phyloP scores from a whole-genome alignment of 1,140 invertebrate genomes.

The Heliconius nattereri region DNA sequence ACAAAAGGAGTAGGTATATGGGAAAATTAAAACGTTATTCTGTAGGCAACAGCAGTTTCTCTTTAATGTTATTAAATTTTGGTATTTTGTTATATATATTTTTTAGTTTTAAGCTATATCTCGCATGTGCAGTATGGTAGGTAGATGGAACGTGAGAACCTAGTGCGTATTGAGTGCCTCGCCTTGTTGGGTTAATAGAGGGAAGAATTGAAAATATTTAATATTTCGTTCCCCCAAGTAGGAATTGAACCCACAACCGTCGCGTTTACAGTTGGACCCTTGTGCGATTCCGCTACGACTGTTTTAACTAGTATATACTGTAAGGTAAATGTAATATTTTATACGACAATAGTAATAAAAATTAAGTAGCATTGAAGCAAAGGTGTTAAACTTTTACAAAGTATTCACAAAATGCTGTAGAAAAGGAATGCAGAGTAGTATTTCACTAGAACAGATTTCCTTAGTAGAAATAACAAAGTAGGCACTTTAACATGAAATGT shows the following conservation, averaged over 20 bases:
- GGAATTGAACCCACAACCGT: too few relatives aligned
- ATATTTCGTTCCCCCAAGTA: too few relatives aligned
- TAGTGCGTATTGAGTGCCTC: too few relatives aligned
- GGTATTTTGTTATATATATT: too few relatives aligned
- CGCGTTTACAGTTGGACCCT: too few relatives aligned
- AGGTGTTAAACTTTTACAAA: slow-evolving; percentile 21
- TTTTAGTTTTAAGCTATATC: too few relatives aligned
- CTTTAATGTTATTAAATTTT: background rate
- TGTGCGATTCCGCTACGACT: too few relatives aligned
- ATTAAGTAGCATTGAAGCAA: background rate
- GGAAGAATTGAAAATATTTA: too few relatives aligned
- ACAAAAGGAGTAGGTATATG: background rate
- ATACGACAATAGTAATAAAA: background rate
- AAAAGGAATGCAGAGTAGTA: slow-evolving; percentile 35
- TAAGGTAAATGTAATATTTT: background rate
- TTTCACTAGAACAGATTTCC: slow-evolving; percentile 42
- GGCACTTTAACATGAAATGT: slow-evolving; percentile 43
- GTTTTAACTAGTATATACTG: background rate
- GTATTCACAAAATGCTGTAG: slow-evolving; percentile 27
- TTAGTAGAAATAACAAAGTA: slow-evolving; percentile 42
- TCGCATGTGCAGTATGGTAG: too few relatives aligned
- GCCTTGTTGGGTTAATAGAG: too few relatives aligned
- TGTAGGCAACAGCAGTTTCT: background rate
- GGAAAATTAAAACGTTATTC: background rate
- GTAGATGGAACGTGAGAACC: too few relatives aligned